A percentile compares a stretch with the other conserved stretches of the same genome.
phyloP scores from a whole-genome alignment of 2,888 invertebrate species.

The Cheilosia soror region DNA sequence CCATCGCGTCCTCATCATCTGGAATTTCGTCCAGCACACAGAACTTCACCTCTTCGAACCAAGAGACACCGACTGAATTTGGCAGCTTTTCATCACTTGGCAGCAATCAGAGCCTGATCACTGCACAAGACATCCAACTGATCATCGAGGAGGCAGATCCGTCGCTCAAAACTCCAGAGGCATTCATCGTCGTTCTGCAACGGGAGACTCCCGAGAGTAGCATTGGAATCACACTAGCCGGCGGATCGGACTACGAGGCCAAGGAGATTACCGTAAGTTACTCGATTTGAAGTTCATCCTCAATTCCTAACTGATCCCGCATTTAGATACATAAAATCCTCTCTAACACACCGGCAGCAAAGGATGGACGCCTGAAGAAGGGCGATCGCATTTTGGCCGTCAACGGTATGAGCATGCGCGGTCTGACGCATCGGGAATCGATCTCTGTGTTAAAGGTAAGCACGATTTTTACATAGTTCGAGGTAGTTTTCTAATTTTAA shows the following conservation, averaged over 20 bases:
- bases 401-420: conserved; percentile 92
- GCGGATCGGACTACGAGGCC: conserved; percentile 95
- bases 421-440: conserved; percentile 94
- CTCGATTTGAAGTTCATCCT: conserved; percentile 2
- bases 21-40: conserved; percentile 83
- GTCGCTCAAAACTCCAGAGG: conserved; percentile 86
- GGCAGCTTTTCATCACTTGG: conserved; percentile 84
- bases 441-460: conserved; percentile 93
- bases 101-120: conserved; percentile 84
- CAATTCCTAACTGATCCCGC: not conserved
- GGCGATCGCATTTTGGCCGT: conserved; percentile 95
- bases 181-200: conserved; percentile 87
- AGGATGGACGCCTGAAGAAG: conserved; percentile 92
- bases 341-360: conserved; percentile 93
- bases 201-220: conserved; percentile 89
- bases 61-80: conserved; percentile 83
- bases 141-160: conserved; percentile 88
- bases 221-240: conserved; percentile 94
- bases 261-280: conserved; percentile 94
- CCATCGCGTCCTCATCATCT: conserved; percentile 83
- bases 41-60: conserved; percentile 81
- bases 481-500: not conserved
- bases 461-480: conserved; percentile 1
- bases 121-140: conserved; percentile 86
- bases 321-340: conserved; percentile 93